These are phyloP conservation scores for Aramus guarauna DNA, from an alignment of 2,113 vertebrate genomes.

Conservation along the genomic window DNA sequence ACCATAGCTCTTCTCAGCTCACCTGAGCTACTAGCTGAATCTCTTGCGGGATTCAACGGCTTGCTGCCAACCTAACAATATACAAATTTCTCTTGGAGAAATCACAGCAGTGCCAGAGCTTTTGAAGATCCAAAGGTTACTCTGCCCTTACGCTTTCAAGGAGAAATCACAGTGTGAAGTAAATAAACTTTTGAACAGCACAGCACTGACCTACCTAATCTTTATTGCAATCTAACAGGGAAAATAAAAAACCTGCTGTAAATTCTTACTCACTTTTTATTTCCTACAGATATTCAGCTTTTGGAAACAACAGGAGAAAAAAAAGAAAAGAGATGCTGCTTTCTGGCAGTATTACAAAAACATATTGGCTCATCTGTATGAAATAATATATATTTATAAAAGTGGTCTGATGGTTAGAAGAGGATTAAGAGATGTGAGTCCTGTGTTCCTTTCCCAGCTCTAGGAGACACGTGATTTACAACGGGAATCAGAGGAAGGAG, in stretches of 20 bases:
- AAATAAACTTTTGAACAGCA: constrained; percentile 32
- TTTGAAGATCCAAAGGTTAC: constrained; percentile 49
- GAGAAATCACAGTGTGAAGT: constrained; percentile 41
- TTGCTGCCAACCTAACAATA: constrained; percentile 25
- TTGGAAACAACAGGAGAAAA: neutral
- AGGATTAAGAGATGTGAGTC: neutral
- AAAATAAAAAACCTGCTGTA: neutral
- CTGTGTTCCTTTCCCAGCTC: neutral
- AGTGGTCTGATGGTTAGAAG: neutral
- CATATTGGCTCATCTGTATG: neutral
- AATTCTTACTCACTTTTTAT: neutral
- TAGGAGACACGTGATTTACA: neutral
- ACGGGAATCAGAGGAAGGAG: neutral
- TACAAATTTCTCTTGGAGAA: constrained; percentile 21
- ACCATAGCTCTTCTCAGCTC: neutral
- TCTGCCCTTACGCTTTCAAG: constrained; percentile 31
- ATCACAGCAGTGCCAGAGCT: constrained; percentile 39
- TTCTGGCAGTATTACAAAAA: neutral
- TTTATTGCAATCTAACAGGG: neutral
- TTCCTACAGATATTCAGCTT: neutral
- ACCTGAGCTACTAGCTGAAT: constrained; percentile 27
- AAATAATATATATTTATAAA: neutral
- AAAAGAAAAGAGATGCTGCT: neutral
- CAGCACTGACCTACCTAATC: constrained; percentile 6
- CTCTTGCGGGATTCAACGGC: constrained; percentile 15